Evolutionary conservation across 2,888 invertebrate species (phyloP).

Genomic region (Lottia scabra): DNA sequence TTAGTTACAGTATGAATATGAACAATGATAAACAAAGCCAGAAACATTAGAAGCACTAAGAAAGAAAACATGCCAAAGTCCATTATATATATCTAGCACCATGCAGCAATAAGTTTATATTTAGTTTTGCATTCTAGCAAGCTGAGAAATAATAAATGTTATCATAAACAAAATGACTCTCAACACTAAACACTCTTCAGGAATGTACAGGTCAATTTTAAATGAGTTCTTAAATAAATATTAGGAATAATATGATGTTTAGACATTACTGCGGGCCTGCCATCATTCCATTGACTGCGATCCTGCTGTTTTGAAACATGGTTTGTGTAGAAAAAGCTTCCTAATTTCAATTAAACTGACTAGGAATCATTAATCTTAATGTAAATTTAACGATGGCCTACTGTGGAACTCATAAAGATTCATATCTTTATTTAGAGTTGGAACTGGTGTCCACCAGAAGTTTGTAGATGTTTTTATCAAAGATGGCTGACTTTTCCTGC

Average conservation of each 20-base stretch:
- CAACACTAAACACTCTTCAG: no score
- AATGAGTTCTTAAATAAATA: no score
- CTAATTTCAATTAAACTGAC: background rate
- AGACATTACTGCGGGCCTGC: background rate
- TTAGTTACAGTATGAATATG: no score
- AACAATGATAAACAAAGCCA: no score
- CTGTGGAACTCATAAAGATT: constrained; percentile 1
- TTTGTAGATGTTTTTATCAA: constrained; percentile 1
- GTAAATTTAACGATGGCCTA: background rate
- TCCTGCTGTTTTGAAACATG: constrained; percentile 1
- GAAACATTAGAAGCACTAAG: no score
- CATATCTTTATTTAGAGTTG: background rate
- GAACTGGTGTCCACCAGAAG: background rate
- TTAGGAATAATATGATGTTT: no score
- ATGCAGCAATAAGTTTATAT: background rate
- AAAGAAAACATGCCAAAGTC: no score
- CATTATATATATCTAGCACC: no score
- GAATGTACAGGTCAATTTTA: no score
- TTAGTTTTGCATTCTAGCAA: background rate
- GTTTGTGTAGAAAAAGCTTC: background rate
- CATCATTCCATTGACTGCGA: background rate
- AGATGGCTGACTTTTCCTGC: background rate
- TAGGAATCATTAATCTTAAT: constrained; percentile 6
- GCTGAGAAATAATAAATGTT: constrained; percentile 2
- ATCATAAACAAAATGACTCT: background rate